These are phyloP conservation scores for Drosophila melanogaster DNA, from an alignment of 1,140 invertebrate species.

Conservation along the genomic window Release_6_plus_ISO1_MT NT_037436.4:19060001-19060500, in stretches of 20 bases:
- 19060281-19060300: constrained; percentile 33
- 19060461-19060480: constrained; percentile 58
- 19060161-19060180: neutral
- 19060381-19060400: constrained; percentile 51
- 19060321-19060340: constrained; percentile 44
- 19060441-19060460: constrained; percentile 57
- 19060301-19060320: constrained; percentile 34
- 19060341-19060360: constrained; percentile 59
- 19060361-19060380: constrained; percentile 22
- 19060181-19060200: neutral
- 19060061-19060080: too few relatives aligned
- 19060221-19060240: neutral
- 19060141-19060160: too few relatives aligned
- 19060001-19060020: neutral
- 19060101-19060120: neutral
- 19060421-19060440: constrained; percentile 54
- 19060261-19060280: constrained; percentile 56
- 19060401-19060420: constrained; percentile 61
- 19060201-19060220: neutral
- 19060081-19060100: neutral
- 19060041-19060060: too few relatives aligned
- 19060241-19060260: constrained; percentile 21
- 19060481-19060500: constrained; percentile 66
- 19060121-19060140: neutral
- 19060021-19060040: neutral